Evolutionary conservation across 2,797 vertebrate species (phyloP).

Genomic region (Eurystomus glaucurus): DNA sequence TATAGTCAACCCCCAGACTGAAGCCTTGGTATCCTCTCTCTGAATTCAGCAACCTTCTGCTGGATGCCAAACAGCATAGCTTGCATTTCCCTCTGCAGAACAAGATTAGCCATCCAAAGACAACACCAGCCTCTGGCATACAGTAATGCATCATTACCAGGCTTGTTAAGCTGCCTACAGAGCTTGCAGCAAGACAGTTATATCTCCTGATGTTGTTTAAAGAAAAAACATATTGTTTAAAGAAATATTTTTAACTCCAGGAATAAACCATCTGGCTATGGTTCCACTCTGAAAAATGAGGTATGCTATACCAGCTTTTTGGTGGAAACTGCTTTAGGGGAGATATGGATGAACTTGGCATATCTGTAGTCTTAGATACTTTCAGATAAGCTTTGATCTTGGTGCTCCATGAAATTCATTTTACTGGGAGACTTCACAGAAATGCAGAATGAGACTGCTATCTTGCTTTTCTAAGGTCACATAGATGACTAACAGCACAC

Average conservation of each 20-base stretch:
- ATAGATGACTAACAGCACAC: background rate
- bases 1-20: background rate
- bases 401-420: background rate
- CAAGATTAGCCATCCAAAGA: background rate
- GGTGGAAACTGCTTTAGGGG: background rate
- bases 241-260: background rate
- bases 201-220: background rate
- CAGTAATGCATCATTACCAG: background rate
- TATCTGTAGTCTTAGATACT: background rate
- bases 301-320: background rate
- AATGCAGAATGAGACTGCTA: background rate
- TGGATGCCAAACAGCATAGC: background rate
- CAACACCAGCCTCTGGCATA: background rate
- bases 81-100: background rate
- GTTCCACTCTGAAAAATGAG: background rate
- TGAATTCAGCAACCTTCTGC: background rate
- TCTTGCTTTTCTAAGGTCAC: slow-evolving; percentile 14
- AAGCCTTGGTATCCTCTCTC: background rate
- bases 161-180: background rate
- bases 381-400: slow-evolving; percentile 20
- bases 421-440: background rate
- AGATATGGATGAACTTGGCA: background rate
- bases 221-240: background rate
- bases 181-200: background rate
- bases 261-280: background rate